Evolutionary conservation across 2,888 invertebrate genomes (phyloP).

Genomic region (Pseudococcus jackbeardsleyi): DNA sequence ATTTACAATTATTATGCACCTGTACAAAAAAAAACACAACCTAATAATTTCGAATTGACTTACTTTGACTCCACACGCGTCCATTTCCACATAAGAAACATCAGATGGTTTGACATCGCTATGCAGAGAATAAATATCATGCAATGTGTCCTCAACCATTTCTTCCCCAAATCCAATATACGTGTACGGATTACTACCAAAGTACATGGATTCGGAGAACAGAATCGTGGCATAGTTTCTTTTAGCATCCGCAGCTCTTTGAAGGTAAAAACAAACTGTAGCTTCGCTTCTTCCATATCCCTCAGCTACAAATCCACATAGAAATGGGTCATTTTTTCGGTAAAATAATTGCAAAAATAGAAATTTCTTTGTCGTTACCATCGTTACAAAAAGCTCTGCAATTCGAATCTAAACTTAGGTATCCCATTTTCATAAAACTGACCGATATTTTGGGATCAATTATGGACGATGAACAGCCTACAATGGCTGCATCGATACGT

Average conservation of each 20-base stretch:
- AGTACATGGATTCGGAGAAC: conserved; percentile 74
- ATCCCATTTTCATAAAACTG: conserved; percentile 75
- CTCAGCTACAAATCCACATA: conserved; percentile 68
- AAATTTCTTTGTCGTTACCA: conserved; percentile 53
- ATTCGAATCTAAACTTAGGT: conserved; percentile 49
- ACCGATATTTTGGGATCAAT: conserved; percentile 76
- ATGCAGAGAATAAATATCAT: conserved; percentile 66
- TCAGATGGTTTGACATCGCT: conserved; percentile 66
- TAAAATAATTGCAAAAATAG: background rate
- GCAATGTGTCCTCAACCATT: conserved; percentile 60
- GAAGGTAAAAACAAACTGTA: conserved; percentile 70
- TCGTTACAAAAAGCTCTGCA: conserved; percentile 62
- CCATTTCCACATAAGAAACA: conserved; percentile 67
- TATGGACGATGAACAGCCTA: conserved; percentile 74
- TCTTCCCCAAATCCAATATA: conserved; percentile 56
- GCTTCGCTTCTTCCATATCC: conserved; percentile 72
- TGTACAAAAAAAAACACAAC: background rate
- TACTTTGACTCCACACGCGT: conserved; percentile 67
- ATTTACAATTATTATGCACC: too few species aligned
- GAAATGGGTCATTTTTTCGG: background rate
- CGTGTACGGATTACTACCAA: conserved; percentile 71
- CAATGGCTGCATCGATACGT: conserved; percentile 74
- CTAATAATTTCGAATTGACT: background rate
- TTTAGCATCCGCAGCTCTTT: conserved; percentile 70
- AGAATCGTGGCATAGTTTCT: conserved; percentile 73